Percentiles rank a stretch among this genome's conserved stretches.
These are phyloP conservation scores for Pangasianodon hypophthalmus DNA, from an alignment of 2,113 vertebrate genomes.

Conservation along the genomic window DNA sequence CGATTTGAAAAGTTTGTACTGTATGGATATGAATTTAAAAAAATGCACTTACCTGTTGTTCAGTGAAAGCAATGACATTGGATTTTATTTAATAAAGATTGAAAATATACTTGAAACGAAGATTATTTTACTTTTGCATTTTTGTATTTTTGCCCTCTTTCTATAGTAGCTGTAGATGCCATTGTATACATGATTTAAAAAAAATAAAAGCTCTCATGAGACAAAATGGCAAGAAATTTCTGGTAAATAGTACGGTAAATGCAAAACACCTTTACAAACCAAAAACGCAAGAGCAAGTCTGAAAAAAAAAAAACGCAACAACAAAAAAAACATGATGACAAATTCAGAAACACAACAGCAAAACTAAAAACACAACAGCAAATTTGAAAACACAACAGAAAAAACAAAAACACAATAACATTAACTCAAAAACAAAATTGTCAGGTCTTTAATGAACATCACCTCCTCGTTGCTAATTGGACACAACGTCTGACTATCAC, in stretches of 20 bases:
- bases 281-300: background rate
- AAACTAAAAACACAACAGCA: background rate
- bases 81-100: conserved; percentile 54
- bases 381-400: background rate
- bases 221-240: background rate
- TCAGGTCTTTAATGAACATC: background rate
- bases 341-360: background rate
- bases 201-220: background rate
- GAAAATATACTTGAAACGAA: conserved; percentile 47
- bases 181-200: background rate
- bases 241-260: background rate
- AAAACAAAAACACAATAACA: background rate
- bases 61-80: conserved; percentile 49
- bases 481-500: background rate
- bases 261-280: background rate
- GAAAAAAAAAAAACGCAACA: background rate
- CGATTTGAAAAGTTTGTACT: conserved; percentile 51
- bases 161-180: background rate
- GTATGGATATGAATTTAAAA: conserved; percentile 49
- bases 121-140: background rate
- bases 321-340: background rate
- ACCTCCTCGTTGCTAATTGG: background rate
- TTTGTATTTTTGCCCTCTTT: background rate
- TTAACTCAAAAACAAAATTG: background rate
- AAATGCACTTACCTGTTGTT: conserved; percentile 49